Percentiles rank a stretch among this genome's conserved stretches.
Conservation (phyloP, 2,113 vertebrate genomes). For the Dissostichus mawsoni region DNA sequence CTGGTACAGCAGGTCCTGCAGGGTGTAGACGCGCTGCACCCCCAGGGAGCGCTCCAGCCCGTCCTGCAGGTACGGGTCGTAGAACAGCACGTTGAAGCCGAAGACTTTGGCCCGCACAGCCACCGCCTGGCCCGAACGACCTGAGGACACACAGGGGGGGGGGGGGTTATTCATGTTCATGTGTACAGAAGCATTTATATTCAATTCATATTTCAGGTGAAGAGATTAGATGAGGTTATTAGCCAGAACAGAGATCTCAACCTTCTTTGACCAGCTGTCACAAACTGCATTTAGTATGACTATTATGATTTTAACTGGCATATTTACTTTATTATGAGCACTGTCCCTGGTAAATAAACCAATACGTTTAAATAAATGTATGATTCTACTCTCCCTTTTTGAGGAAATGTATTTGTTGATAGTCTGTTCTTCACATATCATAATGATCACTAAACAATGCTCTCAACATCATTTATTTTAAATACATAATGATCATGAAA, state of each 20-base stretch:
- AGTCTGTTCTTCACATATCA: not conserved
- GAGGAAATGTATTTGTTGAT: too few relatives aligned
- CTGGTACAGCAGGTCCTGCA: constrained; percentile 98
- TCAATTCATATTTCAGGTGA: not conserved
- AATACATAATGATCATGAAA: not conserved
- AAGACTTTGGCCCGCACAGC: constrained; percentile 97
- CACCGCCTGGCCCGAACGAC: constrained; percentile 96
- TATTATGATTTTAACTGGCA: not conserved
- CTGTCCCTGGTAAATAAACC: not conserved
- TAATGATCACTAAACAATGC: not conserved
- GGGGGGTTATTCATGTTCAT: not conserved
- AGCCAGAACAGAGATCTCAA: not conserved
- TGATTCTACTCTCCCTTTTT: too few relatives aligned
- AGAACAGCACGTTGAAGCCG: constrained; percentile 98
- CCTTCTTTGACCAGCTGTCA: not conserved
- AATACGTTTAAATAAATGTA: too few relatives aligned
- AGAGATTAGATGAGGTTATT: not conserved
- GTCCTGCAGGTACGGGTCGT: constrained; percentile 98
- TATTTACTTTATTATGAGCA: not conserved
- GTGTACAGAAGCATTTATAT: not conserved
- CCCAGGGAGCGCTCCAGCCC: constrained; percentile 97
- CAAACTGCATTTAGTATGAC: not conserved
- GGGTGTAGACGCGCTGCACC: constrained; percentile 97
- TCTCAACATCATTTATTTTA: not conserved
- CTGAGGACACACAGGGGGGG: constrained; percentile 72